Evolutionary conservation across 2,888 invertebrate species (phyloP).

Genomic region (Alentia gelatinosa): DNA sequence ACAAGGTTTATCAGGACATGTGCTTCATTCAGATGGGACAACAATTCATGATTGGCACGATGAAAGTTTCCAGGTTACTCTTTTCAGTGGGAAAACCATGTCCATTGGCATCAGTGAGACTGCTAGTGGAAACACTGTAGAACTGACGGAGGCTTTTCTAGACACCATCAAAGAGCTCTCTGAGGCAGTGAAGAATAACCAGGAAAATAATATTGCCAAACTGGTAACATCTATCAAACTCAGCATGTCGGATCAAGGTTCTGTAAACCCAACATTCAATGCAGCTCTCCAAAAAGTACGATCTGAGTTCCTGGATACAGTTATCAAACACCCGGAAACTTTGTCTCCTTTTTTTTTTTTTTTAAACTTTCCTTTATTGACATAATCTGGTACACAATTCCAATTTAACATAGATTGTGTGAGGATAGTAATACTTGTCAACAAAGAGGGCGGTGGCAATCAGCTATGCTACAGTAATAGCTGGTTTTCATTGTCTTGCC

Average conservation of each 20-base stretch:
- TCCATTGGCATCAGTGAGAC: background rate
- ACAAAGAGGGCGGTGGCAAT: no score
- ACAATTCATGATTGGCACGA: background rate
- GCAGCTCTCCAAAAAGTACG: background rate
- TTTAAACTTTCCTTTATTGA: no score
- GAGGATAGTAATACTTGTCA: no score
- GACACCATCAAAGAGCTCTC: background rate
- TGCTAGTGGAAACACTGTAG: background rate
- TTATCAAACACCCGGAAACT: background rate
- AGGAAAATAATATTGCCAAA: background rate
- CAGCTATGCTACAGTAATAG: no score
- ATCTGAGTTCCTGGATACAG: background rate
- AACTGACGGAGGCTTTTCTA: background rate
- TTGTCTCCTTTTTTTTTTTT: no score
- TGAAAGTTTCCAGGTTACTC: background rate
- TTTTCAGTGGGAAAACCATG: background rate
- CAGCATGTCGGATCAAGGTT: constrained; percentile 36
- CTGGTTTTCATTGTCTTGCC: no score
- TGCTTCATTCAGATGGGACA: background rate
- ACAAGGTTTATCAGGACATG: background rate
- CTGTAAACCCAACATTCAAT: background rate
- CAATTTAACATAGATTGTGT: no score
- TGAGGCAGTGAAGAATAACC: background rate
- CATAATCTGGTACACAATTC: no score
- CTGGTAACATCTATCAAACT: constrained; percentile 1